Evolutionary conservation across 2,113 vertebrate species (phyloP), one percentile per base, ranked within the genome.

Genomic region (Gnathonemus longibarbis): DNA sequence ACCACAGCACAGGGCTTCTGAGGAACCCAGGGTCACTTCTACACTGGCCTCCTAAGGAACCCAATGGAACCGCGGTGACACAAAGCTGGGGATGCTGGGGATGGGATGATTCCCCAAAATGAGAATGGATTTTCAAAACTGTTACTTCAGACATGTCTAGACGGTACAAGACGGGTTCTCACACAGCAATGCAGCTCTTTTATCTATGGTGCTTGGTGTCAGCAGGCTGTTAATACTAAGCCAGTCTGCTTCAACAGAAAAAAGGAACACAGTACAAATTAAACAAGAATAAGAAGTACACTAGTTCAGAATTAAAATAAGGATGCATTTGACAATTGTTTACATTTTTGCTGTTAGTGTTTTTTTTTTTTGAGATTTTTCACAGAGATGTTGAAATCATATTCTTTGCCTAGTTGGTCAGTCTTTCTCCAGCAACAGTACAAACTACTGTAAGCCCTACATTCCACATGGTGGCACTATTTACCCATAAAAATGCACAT

Each of bases 381-480:
- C 17, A 52, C 50, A 21, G 10, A 49, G 49, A 15, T 50, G 49
- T 50, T 19, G 80, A 45, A 46, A 9, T 46, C 15, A 45, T 46
- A 2, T 46, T 48, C 17, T 84, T 42, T 84, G 24, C 3, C 39
- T 84, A 19, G 31, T 42, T 52, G 13, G 24, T 45, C 4, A 83
- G 77, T 21, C 31, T 84, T 48, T 48, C 46, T 48, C n/a, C 83
- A 49, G 19, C 8, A 17, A 52, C 49, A 10, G 21, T n/a, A 84
- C 19, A 70, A 70, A 80, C 39, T 56, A 42, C 21, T 48, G 6
- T 84, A 84, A n/a, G 21, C 2, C 39, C 21, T 74, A 7, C 8
- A 45, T 17, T 35, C 77, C 84, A 87, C 84, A 74, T 24, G 89
- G 89, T 87, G 84, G 84, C 83, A 52, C 89, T 90, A 58, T 90